These are phyloP conservation scores for Pygoscelis antarcticus DNA, from an alignment of 2,113 vertebrate genomes.

Conservation along the genomic window DNA sequence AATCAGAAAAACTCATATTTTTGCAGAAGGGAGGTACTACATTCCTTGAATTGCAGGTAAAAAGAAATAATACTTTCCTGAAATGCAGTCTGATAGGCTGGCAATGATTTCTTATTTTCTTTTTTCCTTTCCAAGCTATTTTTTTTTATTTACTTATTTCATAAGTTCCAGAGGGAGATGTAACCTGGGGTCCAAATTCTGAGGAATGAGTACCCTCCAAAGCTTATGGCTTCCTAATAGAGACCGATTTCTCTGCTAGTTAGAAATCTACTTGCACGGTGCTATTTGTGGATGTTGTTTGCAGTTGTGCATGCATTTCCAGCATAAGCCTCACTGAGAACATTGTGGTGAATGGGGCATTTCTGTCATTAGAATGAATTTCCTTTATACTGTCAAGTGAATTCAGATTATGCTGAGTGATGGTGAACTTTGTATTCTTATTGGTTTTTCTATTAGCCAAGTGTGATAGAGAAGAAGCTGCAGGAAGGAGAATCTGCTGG, in stretches of 20 bases:
- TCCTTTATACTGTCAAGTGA: conserved; percentile 11
- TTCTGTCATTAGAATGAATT: conserved; percentile 14
- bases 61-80: conserved; percentile 39
- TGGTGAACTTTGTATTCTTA: conserved; percentile 68
- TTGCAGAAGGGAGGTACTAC: conserved; percentile 80
- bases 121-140: conserved; percentile 28
- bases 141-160: background rate
- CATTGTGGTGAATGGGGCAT: background rate
- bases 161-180: background rate
- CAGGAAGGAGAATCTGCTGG: conserved; percentile 70
- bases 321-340: conserved; percentile 7
- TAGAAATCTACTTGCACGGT: background rate
- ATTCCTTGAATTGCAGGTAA: conserved; percentile 84
- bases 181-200: background rate
- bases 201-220: background rate
- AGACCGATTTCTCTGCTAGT: background rate
- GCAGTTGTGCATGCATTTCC: conserved; percentile 23
- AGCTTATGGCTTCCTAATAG: background rate
- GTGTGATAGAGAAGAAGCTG: conserved; percentile 71
- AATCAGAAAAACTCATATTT: conserved; percentile 80
- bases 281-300: background rate
- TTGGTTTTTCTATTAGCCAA: conserved; percentile 76
- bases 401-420: conserved; percentile 35
- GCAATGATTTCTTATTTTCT: background rate
- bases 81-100: conserved; percentile 19